Evolutionary conservation across 23 tunicate genomes (phyloP).

Genomic region (Phallusia fumigata): DNA sequence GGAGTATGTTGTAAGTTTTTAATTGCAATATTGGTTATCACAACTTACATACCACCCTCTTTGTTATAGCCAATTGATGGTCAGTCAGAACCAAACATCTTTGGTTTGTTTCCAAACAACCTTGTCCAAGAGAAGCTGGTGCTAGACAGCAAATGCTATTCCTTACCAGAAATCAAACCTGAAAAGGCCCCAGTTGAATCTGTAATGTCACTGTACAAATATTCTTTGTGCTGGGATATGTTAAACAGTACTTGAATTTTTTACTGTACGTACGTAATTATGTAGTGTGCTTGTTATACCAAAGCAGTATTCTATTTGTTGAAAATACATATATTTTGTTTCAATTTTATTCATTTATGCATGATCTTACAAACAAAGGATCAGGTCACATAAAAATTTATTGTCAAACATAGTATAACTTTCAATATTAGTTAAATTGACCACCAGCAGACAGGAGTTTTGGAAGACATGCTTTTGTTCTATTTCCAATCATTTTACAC

Average conservation of each 20-base stretch:
- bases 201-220: slow-evolving; percentile 55
- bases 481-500: too few species aligned
- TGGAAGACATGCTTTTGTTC: too few species aligned
- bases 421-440: too few species aligned
- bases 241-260: neutral
- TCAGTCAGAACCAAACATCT: slow-evolving; percentile 42
- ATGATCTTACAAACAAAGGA: too few species aligned
- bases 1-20: neutral
- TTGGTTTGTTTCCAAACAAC: slow-evolving; percentile 54
- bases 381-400: too few species aligned
- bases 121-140: slow-evolving; percentile 55
- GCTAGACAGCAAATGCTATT: slow-evolving; percentile 48
- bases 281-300: neutral
- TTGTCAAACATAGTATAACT: too few species aligned
- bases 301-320: neutral
- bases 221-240: slow-evolving; percentile 45
- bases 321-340: neutral
- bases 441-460: too few species aligned
- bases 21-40: neutral
- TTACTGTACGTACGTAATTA: neutral
- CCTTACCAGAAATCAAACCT: slow-evolving; percentile 8
- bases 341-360: neutral
- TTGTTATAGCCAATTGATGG: slow-evolving; percentile 3
- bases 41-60: neutral
- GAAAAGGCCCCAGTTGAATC: slow-evolving; percentile 7